Evolutionary conservation across 2,888 invertebrate species (phyloP), one percentile per base, ranked within the genome.

Genomic region (Crepidodera aurea): DNA sequence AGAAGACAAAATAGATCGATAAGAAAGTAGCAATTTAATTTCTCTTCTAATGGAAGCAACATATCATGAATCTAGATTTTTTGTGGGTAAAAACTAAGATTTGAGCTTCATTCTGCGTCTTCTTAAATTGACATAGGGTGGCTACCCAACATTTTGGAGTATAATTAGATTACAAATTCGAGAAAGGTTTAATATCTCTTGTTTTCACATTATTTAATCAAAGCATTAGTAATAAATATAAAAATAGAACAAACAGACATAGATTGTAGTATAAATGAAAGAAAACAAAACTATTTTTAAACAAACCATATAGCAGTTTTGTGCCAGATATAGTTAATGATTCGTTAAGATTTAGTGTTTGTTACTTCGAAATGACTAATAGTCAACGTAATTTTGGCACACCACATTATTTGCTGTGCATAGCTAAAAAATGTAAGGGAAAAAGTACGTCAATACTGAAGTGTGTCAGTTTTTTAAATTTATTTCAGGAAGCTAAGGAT

Each of bases 381-480:
- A n/a, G 16, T n/a, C 15, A 15, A 50, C 50, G 10, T 16, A 32
- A 32, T 15, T 50, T 50, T 50, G 50, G 50, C 50, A 50, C 29
- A 25, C 13, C 6, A 12, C 13, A 8, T 0, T 46, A 34, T 34
- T 16, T 51, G 25, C 50, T 29, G 29, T 32, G 7, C 50, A 50
- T 29, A 25, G 16, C n/a, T 8, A 29, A 51, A 51, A 51, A 32
- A 51, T 34, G 34, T 25, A 46, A 6, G 46, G 25, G 46, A 22
- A 46, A 46, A 25, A 8, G 13, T 40, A 10, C 46, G 27, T 46
- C 44, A 44, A 44, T 10, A 44, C 7, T 19, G n/a, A n/a, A n/a
- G n/a, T n/a, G n/a, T 18, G 44, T 44, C 8, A 44, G 1, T 22
- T 22, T 22, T n/a, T 32, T 32, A 7, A n/a, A 32, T 32, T 32